Conservation (phyloP, 2,113 vertebrate genomes). For the Trematomus loennbergii region DNA sequence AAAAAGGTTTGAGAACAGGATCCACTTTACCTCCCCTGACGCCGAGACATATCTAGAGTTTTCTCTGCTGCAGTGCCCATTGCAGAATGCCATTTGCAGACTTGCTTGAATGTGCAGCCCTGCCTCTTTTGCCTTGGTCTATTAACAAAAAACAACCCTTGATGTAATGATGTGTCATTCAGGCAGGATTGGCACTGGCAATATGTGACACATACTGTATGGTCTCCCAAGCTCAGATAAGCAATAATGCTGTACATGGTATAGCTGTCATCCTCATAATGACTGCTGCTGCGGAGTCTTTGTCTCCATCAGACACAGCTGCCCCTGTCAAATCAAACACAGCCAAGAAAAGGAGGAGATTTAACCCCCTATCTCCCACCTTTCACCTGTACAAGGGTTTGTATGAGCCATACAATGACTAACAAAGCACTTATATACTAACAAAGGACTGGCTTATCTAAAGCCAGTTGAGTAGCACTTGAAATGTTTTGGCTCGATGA, state of each 20-base stretch:
- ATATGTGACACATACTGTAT: slow-evolving; percentile 38
- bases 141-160: slow-evolving; percentile 41
- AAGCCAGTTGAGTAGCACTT: no score
- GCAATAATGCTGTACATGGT: slow-evolving; percentile 44
- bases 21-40: neutral
- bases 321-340: slow-evolving; percentile 20
- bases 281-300: slow-evolving; percentile 22
- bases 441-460: no score
- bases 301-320: slow-evolving; percentile 36
- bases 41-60: neutral
- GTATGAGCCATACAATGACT: no score
- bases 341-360: neutral
- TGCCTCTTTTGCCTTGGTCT: slow-evolving; percentile 14
- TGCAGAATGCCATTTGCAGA: neutral
- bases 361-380: neutral
- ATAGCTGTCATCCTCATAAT: slow-evolving; percentile 42
- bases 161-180: slow-evolving; percentile 65
- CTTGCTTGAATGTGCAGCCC: neutral
- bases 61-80: neutral
- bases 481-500: no score
- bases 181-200: slow-evolving; percentile 21
- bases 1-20: neutral
- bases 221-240: slow-evolving; percentile 26
- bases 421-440: no score
- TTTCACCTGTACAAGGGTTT: neutral